phyloP scores from a whole-genome alignment of 2,113 vertebrate genomes.

The Gnathonemus longibarbis region DNA sequence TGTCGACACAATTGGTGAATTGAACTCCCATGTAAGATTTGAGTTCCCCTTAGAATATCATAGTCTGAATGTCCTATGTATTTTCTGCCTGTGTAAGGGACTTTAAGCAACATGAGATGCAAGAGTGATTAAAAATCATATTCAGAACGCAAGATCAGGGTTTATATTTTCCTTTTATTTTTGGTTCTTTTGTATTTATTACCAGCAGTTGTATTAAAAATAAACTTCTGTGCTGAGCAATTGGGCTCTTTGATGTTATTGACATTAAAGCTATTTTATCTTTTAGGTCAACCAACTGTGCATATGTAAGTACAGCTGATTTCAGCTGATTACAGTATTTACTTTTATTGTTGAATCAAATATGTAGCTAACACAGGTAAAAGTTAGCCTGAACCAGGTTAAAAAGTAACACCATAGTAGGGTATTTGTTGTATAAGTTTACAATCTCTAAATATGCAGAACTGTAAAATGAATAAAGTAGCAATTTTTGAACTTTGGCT shows the following conservation, averaged over 20 bases:
- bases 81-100: background rate
- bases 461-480: constrained; percentile 35
- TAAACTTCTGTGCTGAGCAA: background rate
- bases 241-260: background rate
- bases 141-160: background rate
- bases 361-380: constrained; percentile 25
- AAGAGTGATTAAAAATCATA: background rate
- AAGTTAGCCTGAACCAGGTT: constrained; percentile 39
- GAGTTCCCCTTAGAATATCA: background rate
- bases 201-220: background rate
- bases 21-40: background rate
- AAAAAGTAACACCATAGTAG: constrained; percentile 43
- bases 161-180: background rate
- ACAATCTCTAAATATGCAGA: constrained; percentile 38
- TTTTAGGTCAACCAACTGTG: background rate
- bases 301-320: background rate
- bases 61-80: background rate
- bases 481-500: background rate
- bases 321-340: background rate
- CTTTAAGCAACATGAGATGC: background rate
- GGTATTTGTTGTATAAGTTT: constrained; percentile 39
- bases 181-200: constrained; percentile 5
- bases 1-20: background rate
- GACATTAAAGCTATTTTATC: background rate
- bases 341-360: constrained; percentile 23